These are phyloP conservation scores for Drosophila simulans DNA, from an alignment of 1,140 invertebrate genomes.

Conservation along the genomic window DNA sequence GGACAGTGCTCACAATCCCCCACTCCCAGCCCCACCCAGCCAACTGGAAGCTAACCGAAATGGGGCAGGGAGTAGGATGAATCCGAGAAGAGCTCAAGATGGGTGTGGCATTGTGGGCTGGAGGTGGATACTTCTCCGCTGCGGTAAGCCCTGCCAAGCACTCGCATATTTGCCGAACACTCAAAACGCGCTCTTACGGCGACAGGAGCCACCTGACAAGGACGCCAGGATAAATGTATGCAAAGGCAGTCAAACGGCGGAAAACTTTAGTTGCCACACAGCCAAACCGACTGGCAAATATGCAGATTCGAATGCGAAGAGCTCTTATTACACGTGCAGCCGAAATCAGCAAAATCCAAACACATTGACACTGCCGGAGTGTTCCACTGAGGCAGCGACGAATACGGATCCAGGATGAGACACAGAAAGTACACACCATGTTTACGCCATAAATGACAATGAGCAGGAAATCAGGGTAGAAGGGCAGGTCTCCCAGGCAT, in stretches of 20 bases:
- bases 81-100: slow-evolving; percentile 20
- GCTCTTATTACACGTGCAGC: slow-evolving; percentile 40
- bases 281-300: not conserved
- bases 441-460: not conserved
- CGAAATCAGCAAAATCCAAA: slow-evolving; percentile 68
- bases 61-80: slow-evolving; percentile 10
- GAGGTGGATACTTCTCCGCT: slow-evolving; percentile 1
- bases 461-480: not conserved
- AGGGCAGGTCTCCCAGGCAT: not conserved
- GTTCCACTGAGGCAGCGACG: slow-evolving; percentile 31
- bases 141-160: slow-evolving; percentile 53
- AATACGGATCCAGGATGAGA: not conserved
- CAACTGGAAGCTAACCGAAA: slow-evolving; percentile 13
- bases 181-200: slow-evolving; percentile 53
- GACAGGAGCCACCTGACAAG: slow-evolving; percentile 22
- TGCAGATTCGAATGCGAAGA: not conserved
- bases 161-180: slow-evolving; percentile 64
- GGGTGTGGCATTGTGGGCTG: not conserved
- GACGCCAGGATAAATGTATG: slow-evolving; percentile 50
- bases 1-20: slow-evolving; percentile 28
- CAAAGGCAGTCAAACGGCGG: slow-evolving; percentile 61
- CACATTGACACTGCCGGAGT: slow-evolving; percentile 66
- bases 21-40: too few relatives aligned
- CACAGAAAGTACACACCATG: not conserved
- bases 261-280: slow-evolving; percentile 20